phyloP scores from a whole-genome alignment of 2,888 invertebrate species.

The Hirtodrosophila cameraria region DNA sequence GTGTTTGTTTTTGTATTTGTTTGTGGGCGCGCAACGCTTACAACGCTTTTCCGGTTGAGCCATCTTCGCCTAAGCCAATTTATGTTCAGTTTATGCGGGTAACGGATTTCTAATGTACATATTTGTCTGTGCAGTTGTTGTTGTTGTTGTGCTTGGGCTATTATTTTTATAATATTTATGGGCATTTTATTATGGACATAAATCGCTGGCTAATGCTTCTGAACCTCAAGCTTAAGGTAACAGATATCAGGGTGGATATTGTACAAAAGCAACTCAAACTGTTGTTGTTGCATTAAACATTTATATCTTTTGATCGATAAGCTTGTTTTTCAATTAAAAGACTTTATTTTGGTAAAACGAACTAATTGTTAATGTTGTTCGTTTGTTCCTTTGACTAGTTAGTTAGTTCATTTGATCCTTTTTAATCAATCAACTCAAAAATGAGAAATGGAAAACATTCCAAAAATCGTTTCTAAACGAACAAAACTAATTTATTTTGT shows the following conservation, averaged over 20 bases:
- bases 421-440: no score
- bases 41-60: conserved; percentile 45
- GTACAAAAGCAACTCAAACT: no score
- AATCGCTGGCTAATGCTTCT: conserved; percentile 24
- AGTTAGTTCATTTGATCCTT: no score
- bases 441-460: no score
- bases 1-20: conserved; percentile 17
- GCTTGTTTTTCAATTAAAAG: no score
- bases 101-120: conserved; percentile 9
- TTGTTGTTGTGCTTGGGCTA: conserved; percentile 7
- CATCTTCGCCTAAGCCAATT: conserved; percentile 42
- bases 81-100: conserved; percentile 48
- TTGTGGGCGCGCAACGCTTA: conserved; percentile 28
- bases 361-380: no score
- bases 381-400: no score
- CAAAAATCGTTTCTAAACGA: no score
- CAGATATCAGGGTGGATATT: neutral
- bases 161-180: conserved; percentile 38
- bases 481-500: no score
- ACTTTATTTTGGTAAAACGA: no score
- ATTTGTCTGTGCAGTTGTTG: neutral
- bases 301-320: no score
- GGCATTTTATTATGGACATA: conserved; percentile 37
- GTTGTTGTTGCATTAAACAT: no score
- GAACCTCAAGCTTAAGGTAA: conserved; percentile 21